Base-by-base conservation (phyloP, 2,797 vertebrate species). In the Jordanella pulchra region DNA sequence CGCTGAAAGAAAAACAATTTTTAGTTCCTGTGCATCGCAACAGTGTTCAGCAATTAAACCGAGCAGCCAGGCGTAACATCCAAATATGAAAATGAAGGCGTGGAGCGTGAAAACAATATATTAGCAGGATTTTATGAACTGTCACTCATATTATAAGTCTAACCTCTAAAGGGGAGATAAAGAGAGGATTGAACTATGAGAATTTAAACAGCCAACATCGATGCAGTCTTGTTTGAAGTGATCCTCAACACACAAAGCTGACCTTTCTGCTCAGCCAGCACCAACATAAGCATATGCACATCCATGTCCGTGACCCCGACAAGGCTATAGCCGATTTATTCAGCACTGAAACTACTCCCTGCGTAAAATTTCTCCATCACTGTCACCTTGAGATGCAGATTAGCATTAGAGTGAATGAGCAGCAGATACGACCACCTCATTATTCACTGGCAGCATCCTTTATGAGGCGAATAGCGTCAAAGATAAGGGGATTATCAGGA, bases 401-500 rank as follows among this genome's bases (percentile, higher is more conserved):
- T 89, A 86, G 83, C 81, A 78, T 83, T 56, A 53, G 65, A 67
- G 66, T 35, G 80, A 90, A 81, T 66, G 74, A 85, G 71, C 53
- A 78, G 78, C 27, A 71, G 83, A 85, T 80, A 76, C 15, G 13
- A 67, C 58, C 83, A 72, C 86, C 83, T 91, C 85, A 78, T 91
- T 89, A 91, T 89, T 88, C 89, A 87, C 67, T 54, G 72, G 77
- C 75, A 51, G 10, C 54, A 69, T 82, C 80, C 84, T 84, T 79
- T 79, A 86, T 78, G 73, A 80, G 84, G 54, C 83, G 85, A 91
- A 88, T 83, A 86, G 82, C 84, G 42, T 75, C 81, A 82, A 77
- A 86, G 83, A 91, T 90, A 91, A 90, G 85, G 89, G 86, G 86
- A 90, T 90, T 88, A 90, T 76, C 72, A 68, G 84, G 65, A 72